Evolutionary conservation across 2,113 vertebrate genomes (phyloP).

Genomic region (Motacilla alba): DNA sequence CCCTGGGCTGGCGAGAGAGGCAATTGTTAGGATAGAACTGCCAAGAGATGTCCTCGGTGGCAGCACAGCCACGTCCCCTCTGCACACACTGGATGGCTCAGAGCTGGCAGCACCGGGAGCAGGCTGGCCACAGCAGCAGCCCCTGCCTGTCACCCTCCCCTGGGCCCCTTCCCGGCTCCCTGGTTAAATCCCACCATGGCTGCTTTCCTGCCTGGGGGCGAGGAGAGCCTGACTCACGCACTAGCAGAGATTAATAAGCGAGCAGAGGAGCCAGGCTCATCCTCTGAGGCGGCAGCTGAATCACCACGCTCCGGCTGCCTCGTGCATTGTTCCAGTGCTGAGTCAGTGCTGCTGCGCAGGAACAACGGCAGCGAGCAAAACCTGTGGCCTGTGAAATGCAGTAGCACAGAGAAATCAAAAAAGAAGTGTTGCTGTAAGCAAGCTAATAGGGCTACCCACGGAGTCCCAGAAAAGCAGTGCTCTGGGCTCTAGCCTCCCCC

Average conservation of each 20-base stretch:
- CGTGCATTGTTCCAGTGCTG: slow-evolving; percentile 26
- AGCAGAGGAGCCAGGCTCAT: slow-evolving; percentile 22
- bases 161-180: neutral
- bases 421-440: neutral
- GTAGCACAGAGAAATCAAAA: neutral
- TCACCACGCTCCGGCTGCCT: neutral
- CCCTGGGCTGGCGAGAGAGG: rapidly evolving
- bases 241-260: slow-evolving; percentile 2
- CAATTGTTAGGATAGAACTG: rapidly evolving
- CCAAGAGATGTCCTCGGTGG: neutral
- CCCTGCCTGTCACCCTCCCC: neutral
- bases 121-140: neutral
- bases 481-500: neutral
- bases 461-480: neutral
- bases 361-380: neutral
- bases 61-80: rapidly evolving
- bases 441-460: neutral
- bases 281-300: slow-evolving; percentile 23
- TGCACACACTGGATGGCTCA: rapidly evolving
- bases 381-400: neutral
- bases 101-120: neutral
- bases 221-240: slow-evolving; percentile 36
- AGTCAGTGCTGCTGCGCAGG: slow-evolving; percentile 21
- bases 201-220: slow-evolving; percentile 25
- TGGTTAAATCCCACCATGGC: neutral